Evolutionary conservation across 2,797 vertebrate species (phyloP).

Genomic region (Percopsis omiscomaycus): DNA sequence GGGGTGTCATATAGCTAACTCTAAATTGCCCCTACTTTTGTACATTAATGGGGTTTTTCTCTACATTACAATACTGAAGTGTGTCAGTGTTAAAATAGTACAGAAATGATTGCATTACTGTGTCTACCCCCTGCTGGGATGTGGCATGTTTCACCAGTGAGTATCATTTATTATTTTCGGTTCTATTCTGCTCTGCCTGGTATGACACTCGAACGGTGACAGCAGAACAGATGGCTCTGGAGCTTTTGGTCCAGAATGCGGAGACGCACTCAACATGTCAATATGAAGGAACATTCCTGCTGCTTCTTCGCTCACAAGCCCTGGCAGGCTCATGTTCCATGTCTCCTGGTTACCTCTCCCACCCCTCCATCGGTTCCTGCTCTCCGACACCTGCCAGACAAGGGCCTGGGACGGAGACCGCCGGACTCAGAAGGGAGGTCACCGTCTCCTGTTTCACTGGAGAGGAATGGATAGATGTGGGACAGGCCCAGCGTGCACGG

Average conservation of each 20-base stretch:
- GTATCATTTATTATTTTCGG: slow-evolving; percentile 38
- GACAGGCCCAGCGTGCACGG: slow-evolving; percentile 50
- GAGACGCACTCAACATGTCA: slow-evolving; percentile 28
- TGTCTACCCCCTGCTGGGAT: slow-evolving; percentile 13
- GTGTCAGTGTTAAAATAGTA: slow-evolving; percentile 47
- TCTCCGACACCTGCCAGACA: slow-evolving; percentile 60
- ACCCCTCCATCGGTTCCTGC: slow-evolving; percentile 29
- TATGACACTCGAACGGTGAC: slow-evolving; percentile 26
- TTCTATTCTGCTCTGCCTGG: slow-evolving; percentile 23
- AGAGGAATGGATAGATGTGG: slow-evolving; percentile 64
- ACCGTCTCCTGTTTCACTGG: slow-evolving; percentile 65
- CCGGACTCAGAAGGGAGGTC: slow-evolving; percentile 69
- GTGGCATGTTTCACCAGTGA: slow-evolving; percentile 20
- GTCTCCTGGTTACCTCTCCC: slow-evolving; percentile 33
- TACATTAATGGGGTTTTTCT: slow-evolving; percentile 50
- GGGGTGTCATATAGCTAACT: slow-evolving; percentile 46
- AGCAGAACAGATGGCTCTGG: slow-evolving; percentile 43
- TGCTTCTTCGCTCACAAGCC: neutral
- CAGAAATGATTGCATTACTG: slow-evolving; percentile 21
- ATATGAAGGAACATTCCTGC: slow-evolving; percentile 32
- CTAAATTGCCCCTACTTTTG: slow-evolving; percentile 60
- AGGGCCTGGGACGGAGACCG: slow-evolving; percentile 56
- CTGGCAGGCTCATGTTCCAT: slow-evolving; percentile 31
- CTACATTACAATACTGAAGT: slow-evolving; percentile 13
- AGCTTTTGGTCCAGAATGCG: slow-evolving; percentile 23